phyloP scores from a whole-genome alignment of 2,888 invertebrate genomes.

The Thera obeliscata region DNA sequence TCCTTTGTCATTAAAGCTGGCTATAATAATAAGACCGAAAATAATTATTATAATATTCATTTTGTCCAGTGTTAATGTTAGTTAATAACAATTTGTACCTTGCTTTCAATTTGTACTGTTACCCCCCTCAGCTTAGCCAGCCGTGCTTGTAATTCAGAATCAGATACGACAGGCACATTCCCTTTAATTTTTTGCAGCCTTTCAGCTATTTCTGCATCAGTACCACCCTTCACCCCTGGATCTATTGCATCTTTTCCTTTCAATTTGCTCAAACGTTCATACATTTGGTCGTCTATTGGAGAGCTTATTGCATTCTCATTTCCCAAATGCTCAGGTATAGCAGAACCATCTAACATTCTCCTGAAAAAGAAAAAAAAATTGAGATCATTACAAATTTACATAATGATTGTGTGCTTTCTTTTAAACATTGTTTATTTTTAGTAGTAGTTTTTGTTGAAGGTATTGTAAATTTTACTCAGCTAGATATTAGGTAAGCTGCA shows the following conservation, averaged over 20 bases:
- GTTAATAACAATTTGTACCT: constrained; percentile 51
- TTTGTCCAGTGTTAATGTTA: neutral
- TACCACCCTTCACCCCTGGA: constrained; percentile 28
- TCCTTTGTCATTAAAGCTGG: constrained; percentile 78
- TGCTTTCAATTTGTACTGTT: constrained; percentile 48
- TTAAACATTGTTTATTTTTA: too few species aligned
- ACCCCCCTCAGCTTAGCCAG: constrained; percentile 88
- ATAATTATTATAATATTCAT: neutral
- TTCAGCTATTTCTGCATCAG: constrained; percentile 60
- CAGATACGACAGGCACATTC: constrained; percentile 76
- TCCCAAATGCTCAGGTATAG: constrained; percentile 2
- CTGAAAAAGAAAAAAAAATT: constrained; percentile 2
- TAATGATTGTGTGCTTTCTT: too few species aligned
- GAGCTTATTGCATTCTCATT: constrained; percentile 17
- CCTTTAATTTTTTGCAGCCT: constrained; percentile 68
- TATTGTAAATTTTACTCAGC: neutral
- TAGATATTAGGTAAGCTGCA: neutral
- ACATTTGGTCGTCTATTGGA: constrained; percentile 85
- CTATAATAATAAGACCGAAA: constrained; percentile 59
- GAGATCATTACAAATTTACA: too few species aligned
- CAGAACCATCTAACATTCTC: constrained; percentile 11
- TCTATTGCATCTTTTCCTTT: constrained; percentile 77
- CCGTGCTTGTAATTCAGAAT: constrained; percentile 87
- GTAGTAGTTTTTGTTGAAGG: too few species aligned
- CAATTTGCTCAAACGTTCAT: constrained; percentile 87